Base-by-base conservation (phyloP, 2,888 invertebrate genomes). In the Hylaea fasciaria region DNA sequence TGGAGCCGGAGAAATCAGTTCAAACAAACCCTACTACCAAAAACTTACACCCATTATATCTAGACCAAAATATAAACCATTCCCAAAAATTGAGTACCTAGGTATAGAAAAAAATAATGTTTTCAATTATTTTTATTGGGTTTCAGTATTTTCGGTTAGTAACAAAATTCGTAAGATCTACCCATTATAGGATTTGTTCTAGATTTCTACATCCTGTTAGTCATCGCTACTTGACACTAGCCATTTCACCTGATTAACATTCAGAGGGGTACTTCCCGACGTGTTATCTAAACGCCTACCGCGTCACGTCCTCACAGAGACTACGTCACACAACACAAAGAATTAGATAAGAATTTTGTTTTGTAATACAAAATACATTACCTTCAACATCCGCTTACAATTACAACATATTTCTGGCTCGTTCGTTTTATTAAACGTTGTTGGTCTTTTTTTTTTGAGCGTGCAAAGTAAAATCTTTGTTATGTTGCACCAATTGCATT, bases 161-260 rank as follows among this genome's bases (percentile, higher is more conserved):
- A 22, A 22, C 5, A 22, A 22, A 22, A 22, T 3, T 3, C 22
- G 5, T 5, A 5, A 22, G 5, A 22, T 22, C 3, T 22, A 32
- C 9, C 7, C 32, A 2, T 32, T 7, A 40, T 13, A 14, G 5
- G 12, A 0, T 47, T 39, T 47, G 39, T 76, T 78, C 76, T 75
- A 78, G 76, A 76, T 62, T 22, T 53, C 70, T 35, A 81, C 76
- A 86, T 87, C 85, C 87, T 87, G 86, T 81, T 85, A 66, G 68
- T 65, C 32, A 69, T 57, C 69, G 59, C 52, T 63, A 67, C 80
- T 83, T 81, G 54, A 65, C 57, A 28, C 81, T 39, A 39, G 45
- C 41, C 89, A 86, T 91, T 91, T 91, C 91, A 82, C 91, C 77
- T 78, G 60, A 78, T 91, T 81, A 75, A 72, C 78, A 91, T 91